phyloP scores from a whole-genome alignment of 2,888 invertebrate genomes.

The Oligia latruncula region DNA sequence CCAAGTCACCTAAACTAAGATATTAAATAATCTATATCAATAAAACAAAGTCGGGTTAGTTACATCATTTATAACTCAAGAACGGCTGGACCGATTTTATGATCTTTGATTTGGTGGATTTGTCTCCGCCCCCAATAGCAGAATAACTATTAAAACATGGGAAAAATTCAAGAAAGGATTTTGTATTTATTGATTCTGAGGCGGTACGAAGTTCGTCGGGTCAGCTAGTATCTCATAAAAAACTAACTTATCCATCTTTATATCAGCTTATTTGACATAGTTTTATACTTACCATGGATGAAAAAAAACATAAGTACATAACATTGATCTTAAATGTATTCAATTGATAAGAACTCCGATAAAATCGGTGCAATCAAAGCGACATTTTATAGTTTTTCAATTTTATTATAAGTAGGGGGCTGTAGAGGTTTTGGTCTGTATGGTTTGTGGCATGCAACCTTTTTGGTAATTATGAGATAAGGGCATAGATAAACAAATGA shows the following conservation, averaged over 20 bases:
- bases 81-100: too few relatives aligned
- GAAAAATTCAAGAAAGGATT: too few relatives aligned
- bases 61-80: too few relatives aligned
- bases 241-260: background rate
- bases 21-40: background rate
- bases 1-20: too few relatives aligned
- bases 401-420: background rate
- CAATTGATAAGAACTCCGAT: constrained; percentile 31
- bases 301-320: background rate
- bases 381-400: background rate
- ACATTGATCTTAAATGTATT: constrained; percentile 16
- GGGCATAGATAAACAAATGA: too few relatives aligned
- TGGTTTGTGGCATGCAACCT: background rate
- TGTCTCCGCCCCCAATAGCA: too few relatives aligned
- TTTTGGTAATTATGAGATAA: background rate
- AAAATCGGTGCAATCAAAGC: background rate
- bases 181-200: too few relatives aligned
- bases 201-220: too few relatives aligned
- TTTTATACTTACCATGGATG: background rate
- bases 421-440: background rate
- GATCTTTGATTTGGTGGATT: too few relatives aligned
- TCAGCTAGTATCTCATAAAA: background rate
- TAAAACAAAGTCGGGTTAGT: too few relatives aligned
- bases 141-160: too few relatives aligned
- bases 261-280: background rate